Evolutionary conservation across 2,888 invertebrate species (phyloP), one percentile per base, ranked within the genome.

Genomic region (Acanthoscelides obtectus): DNA sequence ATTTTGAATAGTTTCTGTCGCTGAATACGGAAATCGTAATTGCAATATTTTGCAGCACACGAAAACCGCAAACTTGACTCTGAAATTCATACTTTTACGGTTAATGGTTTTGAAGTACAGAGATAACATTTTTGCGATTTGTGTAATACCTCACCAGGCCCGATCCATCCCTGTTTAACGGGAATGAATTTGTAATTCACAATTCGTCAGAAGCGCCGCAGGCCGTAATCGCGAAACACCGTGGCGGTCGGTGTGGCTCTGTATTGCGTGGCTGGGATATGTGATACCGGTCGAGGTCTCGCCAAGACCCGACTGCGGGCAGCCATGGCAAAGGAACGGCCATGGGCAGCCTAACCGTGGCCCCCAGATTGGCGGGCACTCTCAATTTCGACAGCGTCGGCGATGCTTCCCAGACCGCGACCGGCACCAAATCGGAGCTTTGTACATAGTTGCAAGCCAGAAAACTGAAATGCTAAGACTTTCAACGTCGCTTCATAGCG

Each of bases 301-400:
- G 70, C 67, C 67, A 27, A 71, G 67, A 22, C 70, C 67, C 74
- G 65, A 74, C 72, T 73, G 63, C 73, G 71, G 68, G 25, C 4
- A 5, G 25, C 25, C 25, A 25, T 25, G 25, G 6, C 25, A 5
- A 6, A 25, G 6, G 25, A 71, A 70, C 70, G 72, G 70, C 67
- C 66, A 69, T 67, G 73, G 75, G 71, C 75, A 77, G 81, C 81
- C 81, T 80, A 80, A 81, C 72, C 73, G 78, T 79, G 80, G 81
- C 79, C 82, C 80, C 81, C 76, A 73, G 72, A 76, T 76, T 72
- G 75, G 71, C 76, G 69, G 77, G 75, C 74, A 80, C 79, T 80
- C 78, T 79, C 80, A 78, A 77, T 79, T 79, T 80, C 78, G 78
- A 73, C 73, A 72, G 75, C 65, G 69, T 64, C 27, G 69, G 70